These are phyloP conservation scores for Platycheirus albimanus DNA, from an alignment of 2,888 invertebrate genomes.

Conservation along the genomic window DNA sequence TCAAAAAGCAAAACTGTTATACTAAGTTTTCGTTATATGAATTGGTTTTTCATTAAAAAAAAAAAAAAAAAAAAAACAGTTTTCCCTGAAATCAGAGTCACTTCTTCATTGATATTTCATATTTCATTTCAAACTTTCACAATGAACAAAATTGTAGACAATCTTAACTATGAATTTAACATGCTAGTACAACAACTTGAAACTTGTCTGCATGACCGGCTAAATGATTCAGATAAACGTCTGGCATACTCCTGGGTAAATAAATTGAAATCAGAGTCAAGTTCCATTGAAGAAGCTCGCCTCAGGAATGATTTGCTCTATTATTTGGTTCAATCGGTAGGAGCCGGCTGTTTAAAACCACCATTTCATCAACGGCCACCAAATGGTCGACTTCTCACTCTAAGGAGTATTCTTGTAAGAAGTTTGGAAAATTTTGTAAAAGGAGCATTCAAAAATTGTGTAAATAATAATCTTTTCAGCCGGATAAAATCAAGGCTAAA, in stretches of 20 bases:
- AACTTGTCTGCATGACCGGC: conserved; percentile 81
- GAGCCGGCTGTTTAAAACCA: conserved; percentile 82
- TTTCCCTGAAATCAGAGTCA: no score
- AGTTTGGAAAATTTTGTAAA: no score
- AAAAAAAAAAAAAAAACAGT: no score
- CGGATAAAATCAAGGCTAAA: conserved; percentile 23
- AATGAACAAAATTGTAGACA: conserved; percentile 72
- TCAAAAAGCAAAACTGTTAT: no score
- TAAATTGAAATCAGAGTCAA: conserved; percentile 83
- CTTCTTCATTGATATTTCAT: no score
- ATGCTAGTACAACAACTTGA: conserved; percentile 84
- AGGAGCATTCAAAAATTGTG: no score
- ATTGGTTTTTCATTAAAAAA: no score
- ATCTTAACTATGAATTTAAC: conserved; percentile 84
- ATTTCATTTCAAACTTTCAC: no score
- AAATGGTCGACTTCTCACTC: conserved; percentile 81
- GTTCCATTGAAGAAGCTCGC: conserved; percentile 83
- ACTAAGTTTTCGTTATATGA: no score
- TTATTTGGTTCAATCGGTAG: conserved; percentile 83
- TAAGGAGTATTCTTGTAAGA: conserved; percentile 82
- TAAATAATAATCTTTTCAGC: conserved; percentile 19
- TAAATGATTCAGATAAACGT: conserved; percentile 80
- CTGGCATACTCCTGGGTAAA: conserved; percentile 83
- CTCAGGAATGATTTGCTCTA: conserved; percentile 84
- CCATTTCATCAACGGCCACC: conserved; percentile 84